Conservation (phyloP, 2,797 vertebrate genomes). For the Lindbergichthys nudifrons region DNA sequence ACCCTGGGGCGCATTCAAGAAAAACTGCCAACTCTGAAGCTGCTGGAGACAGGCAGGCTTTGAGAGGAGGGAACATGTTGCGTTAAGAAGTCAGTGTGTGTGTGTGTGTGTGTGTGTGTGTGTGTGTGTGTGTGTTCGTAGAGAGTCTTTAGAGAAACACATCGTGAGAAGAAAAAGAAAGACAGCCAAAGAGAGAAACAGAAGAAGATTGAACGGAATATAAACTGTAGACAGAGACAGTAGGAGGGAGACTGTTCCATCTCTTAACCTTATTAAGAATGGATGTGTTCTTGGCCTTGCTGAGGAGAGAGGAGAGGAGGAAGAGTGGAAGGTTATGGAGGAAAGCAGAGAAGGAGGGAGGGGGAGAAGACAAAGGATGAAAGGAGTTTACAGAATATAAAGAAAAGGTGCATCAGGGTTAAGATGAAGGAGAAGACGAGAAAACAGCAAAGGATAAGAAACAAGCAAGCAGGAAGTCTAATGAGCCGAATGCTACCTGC, state of each 20-base stretch:
- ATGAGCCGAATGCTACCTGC: constrained; percentile 39
- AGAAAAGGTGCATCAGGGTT: constrained; percentile 22
- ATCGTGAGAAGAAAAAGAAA: constrained; percentile 33
- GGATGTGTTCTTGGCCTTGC: constrained; percentile 27
- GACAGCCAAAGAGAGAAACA: constrained; percentile 4
- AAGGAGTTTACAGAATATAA: constrained; percentile 20
- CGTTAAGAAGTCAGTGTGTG: constrained; percentile 20
- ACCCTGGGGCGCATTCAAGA: constrained; percentile 56
- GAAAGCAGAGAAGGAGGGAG: neutral
- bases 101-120: neutral
- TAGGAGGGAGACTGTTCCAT: constrained; percentile 17
- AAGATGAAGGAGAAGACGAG: constrained; percentile 35
- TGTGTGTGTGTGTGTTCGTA: neutral
- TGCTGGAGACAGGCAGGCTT: constrained; percentile 43
- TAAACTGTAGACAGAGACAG: constrained; percentile 23
- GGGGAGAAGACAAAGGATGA: constrained; percentile 22
- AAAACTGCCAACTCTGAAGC: constrained; percentile 47
- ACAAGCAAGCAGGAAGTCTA: constrained; percentile 26
- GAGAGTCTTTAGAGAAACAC: constrained; percentile 37
- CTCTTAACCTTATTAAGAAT: constrained; percentile 62
- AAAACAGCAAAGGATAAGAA: constrained; percentile 27
- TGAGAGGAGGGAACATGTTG: constrained; percentile 33
- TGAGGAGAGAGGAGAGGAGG: constrained; percentile 19
- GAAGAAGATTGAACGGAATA: constrained; percentile 6
- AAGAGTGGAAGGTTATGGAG: constrained; percentile 17